phyloP scores from a whole-genome alignment of 2,888 invertebrate genomes.

The Hetaerina titia region DNA sequence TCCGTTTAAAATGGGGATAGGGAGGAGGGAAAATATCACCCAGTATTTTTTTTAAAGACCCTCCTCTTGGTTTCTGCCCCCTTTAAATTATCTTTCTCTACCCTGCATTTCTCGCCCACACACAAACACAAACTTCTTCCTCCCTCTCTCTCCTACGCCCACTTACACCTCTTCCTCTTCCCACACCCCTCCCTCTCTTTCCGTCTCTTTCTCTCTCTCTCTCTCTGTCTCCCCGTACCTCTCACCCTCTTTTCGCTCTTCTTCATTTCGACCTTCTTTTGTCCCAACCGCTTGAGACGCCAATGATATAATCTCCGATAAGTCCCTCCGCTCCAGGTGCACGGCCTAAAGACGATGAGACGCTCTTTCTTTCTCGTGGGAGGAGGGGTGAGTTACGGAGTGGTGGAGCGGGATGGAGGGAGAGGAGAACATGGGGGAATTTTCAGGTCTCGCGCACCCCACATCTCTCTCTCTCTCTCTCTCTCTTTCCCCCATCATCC shows the following conservation, averaged over 20 bases:
- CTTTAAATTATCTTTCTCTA: slow-evolving; percentile 10
- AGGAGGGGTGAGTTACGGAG: not conserved
- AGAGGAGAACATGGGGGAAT: no score
- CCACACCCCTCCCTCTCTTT: not conserved
- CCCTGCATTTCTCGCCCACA: slow-evolving; percentile 11
- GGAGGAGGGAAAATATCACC: not conserved
- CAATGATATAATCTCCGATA: slow-evolving; percentile 63
- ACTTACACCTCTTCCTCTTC: not conserved
- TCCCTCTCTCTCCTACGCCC: not conserved
- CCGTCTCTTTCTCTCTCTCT: not conserved
- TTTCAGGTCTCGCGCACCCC: no score
- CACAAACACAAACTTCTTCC: not conserved
- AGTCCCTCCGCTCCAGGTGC: slow-evolving; percentile 43
- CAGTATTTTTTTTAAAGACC: not conserved
- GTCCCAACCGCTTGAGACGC: slow-evolving; percentile 63
- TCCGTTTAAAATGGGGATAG: not conserved
- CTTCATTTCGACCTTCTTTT: slow-evolving; percentile 57
- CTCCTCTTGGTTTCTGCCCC: not conserved
- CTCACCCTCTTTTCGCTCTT: not conserved
- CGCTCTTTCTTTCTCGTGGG: not conserved
- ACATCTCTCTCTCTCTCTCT: no score
- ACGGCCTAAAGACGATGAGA: slow-evolving; percentile 45
- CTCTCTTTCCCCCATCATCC: no score
- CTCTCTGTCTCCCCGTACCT: not conserved
- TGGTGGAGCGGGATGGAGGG: no score